Evolutionary conservation across 1,140 invertebrate species (phyloP).

Genomic region (Magallana gigas): DNA sequence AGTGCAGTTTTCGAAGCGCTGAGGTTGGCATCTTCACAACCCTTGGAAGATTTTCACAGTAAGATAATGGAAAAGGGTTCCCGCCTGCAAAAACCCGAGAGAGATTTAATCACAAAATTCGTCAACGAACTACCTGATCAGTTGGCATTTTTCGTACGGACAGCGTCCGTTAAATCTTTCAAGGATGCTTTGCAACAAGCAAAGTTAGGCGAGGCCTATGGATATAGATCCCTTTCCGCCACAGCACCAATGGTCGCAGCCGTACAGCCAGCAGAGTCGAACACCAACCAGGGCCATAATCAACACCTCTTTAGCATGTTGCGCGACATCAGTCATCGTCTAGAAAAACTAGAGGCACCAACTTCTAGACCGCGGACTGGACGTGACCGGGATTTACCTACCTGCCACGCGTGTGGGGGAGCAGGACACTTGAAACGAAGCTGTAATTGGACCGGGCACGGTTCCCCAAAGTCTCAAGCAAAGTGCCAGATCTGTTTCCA

Average conservation of each 20-base stretch:
- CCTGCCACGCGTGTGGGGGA: conserved; percentile 40
- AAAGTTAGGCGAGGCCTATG: background rate
- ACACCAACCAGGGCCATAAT: background rate
- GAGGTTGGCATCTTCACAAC: background rate
- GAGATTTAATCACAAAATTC: conserved; percentile 44
- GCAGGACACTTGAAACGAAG: background rate
- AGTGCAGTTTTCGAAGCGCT: conserved; percentile 32
- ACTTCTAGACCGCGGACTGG: too few relatives aligned
- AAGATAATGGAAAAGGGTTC: conserved; percentile 31
- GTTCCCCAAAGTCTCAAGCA: background rate
- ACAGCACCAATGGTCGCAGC: background rate
- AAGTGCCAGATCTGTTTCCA: background rate
- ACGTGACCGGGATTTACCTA: background rate
- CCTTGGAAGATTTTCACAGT: conserved; percentile 42
- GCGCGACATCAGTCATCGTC: background rate
- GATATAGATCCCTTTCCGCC: conserved; percentile 1
- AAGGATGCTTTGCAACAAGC: background rate
- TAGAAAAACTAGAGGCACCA: too few relatives aligned
- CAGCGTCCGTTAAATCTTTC: conserved; percentile 17
- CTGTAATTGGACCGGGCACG: conserved; percentile 33
- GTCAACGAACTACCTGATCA: conserved; percentile 27
- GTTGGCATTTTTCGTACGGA: conserved; percentile 45
- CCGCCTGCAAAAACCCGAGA: conserved; percentile 22
- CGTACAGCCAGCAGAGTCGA: background rate
- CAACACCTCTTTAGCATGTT: background rate